Conservation (phyloP, 2,797 vertebrate species). For the Siniperca undulata region DNA sequence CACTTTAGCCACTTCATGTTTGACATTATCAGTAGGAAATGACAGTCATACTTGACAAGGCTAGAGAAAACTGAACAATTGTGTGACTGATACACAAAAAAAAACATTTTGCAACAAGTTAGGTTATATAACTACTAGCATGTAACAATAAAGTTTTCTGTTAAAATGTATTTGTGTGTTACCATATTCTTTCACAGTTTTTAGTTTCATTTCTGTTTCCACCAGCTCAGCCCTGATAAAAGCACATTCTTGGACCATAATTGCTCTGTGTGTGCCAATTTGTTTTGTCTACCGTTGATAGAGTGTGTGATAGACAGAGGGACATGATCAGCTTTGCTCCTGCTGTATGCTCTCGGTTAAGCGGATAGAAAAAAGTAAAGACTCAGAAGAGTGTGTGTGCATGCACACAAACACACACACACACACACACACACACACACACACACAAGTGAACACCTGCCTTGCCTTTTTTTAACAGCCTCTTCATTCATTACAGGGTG, state of each 20-base stretch:
- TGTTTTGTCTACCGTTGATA: slow-evolving; percentile 72
- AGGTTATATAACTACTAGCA: not conserved
- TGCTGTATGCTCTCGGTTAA: slow-evolving; percentile 28
- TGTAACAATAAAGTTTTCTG: slow-evolving; percentile 11
- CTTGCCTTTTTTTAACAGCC: slow-evolving; percentile 77
- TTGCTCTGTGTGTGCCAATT: slow-evolving; percentile 46
- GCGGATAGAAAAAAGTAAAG: slow-evolving; percentile 20
- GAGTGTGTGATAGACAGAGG: slow-evolving; percentile 53
- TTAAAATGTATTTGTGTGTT: slow-evolving; percentile 5
- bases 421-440: slow-evolving; percentile 24
- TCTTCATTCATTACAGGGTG: slow-evolving; percentile 81
- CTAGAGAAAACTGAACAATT: slow-evolving; percentile 1
- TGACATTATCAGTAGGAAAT: slow-evolving; percentile 11
- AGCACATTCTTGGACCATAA: slow-evolving; percentile 47
- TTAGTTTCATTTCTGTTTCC: slow-evolving; percentile 18
- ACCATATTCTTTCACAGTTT: slow-evolving; percentile 22
- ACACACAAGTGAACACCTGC: slow-evolving; percentile 74
- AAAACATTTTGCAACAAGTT: not conserved
- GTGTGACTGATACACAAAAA: not conserved
- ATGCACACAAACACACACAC: not conserved
- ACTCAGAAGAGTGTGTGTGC: slow-evolving; percentile 20
- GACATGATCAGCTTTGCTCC: slow-evolving; percentile 34
- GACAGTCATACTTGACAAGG: not conserved
- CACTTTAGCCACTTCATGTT: not conserved
- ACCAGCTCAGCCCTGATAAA: slow-evolving; percentile 32